These are phyloP conservation scores for Alca torda DNA, from an alignment of 2,797 vertebrate species.

Conservation along the genomic window DNA sequence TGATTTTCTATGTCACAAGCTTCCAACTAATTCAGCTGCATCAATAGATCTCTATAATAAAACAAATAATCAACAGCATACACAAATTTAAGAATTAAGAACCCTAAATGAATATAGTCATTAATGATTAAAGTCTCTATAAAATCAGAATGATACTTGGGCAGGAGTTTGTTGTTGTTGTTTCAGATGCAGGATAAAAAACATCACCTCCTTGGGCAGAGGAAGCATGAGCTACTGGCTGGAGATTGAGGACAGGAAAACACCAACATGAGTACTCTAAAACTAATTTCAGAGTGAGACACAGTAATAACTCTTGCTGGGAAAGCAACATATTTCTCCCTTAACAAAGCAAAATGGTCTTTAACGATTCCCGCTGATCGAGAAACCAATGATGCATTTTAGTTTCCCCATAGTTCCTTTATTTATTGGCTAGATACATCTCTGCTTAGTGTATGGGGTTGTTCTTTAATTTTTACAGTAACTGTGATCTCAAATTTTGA, in stretches of 20 bases:
- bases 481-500: neutral
- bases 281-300: neutral
- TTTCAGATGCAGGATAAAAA: neutral
- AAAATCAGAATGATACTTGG: neutral
- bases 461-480: conserved; percentile 20
- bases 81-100: neutral
- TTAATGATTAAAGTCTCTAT: neutral
- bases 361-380: neutral
- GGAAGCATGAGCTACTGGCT: neutral
- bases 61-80: neutral
- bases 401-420: neutral
- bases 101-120: neutral
- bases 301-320: neutral
- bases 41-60: neutral
- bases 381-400: neutral
- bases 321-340: neutral
- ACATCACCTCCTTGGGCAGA: neutral
- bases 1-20: neutral
- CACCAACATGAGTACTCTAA: neutral
- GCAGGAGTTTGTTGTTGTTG: rapidly evolving
- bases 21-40: neutral
- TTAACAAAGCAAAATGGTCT: neutral
- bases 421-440: neutral
- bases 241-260: neutral
- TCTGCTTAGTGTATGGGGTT: neutral